Conservation (phyloP, 2,113 vertebrate genomes). For the Phaetusa simplex region DNA sequence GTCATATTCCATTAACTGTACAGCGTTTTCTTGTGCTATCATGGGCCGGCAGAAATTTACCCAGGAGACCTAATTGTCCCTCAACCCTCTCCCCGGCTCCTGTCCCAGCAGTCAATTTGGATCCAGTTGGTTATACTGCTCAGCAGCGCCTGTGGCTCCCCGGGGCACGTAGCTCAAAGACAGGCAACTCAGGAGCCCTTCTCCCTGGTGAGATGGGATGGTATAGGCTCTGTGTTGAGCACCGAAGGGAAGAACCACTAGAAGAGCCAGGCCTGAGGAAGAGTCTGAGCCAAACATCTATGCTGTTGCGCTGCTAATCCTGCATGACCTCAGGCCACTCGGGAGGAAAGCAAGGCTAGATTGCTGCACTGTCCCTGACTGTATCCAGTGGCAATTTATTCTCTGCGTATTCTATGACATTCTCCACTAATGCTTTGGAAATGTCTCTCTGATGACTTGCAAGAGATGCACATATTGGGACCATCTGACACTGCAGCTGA, state of each 20-base stretch:
- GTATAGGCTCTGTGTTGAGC: not conserved
- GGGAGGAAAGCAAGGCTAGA: not conserved
- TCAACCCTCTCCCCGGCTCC: not conserved
- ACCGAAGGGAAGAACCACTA: not conserved
- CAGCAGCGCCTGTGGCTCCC: not conserved
- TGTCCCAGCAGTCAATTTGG: not conserved
- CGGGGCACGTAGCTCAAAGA: not conserved
- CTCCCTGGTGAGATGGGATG: not conserved
- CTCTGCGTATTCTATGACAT: not conserved
- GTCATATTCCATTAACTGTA: not conserved
- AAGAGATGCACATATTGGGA: not conserved
- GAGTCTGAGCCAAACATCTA: not conserved
- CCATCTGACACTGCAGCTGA: not conserved
- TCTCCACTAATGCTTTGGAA: not conserved
- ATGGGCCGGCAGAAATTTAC: not conserved
- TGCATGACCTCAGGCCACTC: not conserved
- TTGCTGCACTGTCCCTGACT: not conserved
- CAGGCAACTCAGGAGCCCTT: not conserved
- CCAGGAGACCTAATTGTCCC: not conserved
- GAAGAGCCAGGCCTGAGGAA: not conserved
- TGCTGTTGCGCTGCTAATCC: not conserved
- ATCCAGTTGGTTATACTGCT: not conserved
- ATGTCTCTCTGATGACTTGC: not conserved
- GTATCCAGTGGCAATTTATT: not conserved
- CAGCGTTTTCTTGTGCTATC: not conserved